A percentile compares a stretch with the other conserved stretches of the same genome.
These are phyloP conservation scores for Taenaris catops DNA, from an alignment of 2,888 invertebrate species.

Conservation along the genomic window DNA sequence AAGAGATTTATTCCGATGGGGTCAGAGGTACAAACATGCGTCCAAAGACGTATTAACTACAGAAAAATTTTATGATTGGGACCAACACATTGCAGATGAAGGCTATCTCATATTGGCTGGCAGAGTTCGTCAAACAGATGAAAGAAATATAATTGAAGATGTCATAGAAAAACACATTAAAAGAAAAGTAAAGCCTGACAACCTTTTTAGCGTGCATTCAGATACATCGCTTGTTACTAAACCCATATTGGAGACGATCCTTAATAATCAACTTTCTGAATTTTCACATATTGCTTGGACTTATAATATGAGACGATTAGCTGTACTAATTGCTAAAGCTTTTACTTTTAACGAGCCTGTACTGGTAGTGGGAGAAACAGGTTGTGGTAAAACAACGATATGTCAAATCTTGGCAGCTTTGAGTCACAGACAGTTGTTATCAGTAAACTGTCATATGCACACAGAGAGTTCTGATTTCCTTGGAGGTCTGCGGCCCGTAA, in stretches of 20 bases:
- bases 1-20: constrained; percentile 98
- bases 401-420: constrained; percentile 92
- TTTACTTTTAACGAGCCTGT: constrained; percentile 96
- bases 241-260: constrained; percentile 83
- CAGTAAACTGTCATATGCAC: constrained; percentile 99
- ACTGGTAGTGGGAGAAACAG: constrained; percentile 97
- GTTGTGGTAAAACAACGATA: constrained; percentile 98
- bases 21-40: constrained; percentile 92
- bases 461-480: constrained; percentile 99
- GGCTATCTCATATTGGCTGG: constrained; percentile 97
- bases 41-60: constrained; percentile 74
- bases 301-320: constrained; percentile 90
- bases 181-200: constrained; percentile 83
- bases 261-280: constrained; percentile 71
- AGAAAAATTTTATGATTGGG: constrained; percentile 93
- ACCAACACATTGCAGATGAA: constrained; percentile 97
- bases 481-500: constrained; percentile 95
- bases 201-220: constrained; percentile 84
- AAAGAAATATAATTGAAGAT: constrained; percentile 88
- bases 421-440: constrained; percentile 82
- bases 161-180: constrained; percentile 90
- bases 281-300: constrained; percentile 97
- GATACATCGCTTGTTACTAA: constrained; percentile 89
- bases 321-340: constrained; percentile 89
- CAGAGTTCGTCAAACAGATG: constrained; percentile 91